Percentiles rank a stretch among this genome's conserved stretches.
phyloP scores from a whole-genome alignment of 2,888 invertebrate species.

The Eurois occulta region DNA sequence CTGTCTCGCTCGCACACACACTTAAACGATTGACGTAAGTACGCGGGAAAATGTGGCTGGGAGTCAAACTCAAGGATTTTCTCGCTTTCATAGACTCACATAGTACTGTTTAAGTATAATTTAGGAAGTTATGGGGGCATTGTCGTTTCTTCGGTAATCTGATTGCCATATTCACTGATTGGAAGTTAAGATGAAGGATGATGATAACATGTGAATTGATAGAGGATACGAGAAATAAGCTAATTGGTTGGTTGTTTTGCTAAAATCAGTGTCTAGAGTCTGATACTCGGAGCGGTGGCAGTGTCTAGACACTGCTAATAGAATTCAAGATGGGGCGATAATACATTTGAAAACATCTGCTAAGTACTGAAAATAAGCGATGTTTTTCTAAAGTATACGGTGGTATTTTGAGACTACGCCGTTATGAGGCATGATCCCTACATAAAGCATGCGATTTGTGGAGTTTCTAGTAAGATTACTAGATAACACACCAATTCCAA shows the following conservation, averaged over 20 bases:
- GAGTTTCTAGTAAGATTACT: background rate
- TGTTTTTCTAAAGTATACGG: background rate
- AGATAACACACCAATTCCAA: background rate
- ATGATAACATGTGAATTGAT: background rate
- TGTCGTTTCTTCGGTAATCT: slow-evolving; percentile 23
- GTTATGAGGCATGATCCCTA: background rate
- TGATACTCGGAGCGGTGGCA: too few species aligned
- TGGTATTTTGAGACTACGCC: background rate
- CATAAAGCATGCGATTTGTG: background rate
- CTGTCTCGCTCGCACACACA: slow-evolving; percentile 72
- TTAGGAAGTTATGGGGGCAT: slow-evolving; percentile 38
- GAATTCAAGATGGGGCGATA: background rate
- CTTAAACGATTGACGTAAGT: slow-evolving; percentile 78
- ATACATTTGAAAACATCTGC: background rate
- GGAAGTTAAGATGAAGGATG: too few species aligned
- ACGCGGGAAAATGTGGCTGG: slow-evolving; percentile 77
- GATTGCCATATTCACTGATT: slow-evolving; percentile 22
- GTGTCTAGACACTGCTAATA: slow-evolving; percentile 18
- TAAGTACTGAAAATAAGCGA: background rate
- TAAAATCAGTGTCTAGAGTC: background rate
- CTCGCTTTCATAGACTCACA: slow-evolving; percentile 64
- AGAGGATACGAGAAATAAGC: too few species aligned
- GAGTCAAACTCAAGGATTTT: slow-evolving; percentile 75
- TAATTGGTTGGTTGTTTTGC: background rate
- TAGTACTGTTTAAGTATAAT: slow-evolving; percentile 56